A percentile compares a stretch with the other conserved stretches of the same genome.
Conservation (phyloP, 1,140 invertebrate species). For the Coelopa frigida region DNA sequence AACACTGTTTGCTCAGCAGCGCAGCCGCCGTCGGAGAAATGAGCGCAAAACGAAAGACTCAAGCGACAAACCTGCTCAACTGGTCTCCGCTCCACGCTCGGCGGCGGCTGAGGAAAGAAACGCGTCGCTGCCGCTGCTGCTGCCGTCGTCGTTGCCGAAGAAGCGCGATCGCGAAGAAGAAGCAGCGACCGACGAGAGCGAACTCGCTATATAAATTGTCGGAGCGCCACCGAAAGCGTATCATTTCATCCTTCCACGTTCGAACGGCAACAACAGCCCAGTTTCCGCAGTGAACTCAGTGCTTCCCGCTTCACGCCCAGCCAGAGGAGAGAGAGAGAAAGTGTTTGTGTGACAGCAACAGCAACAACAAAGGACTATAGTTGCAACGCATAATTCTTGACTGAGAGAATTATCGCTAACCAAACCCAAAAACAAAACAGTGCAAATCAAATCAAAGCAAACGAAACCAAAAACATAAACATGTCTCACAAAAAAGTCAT, state of each 20-base stretch:
- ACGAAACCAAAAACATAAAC: constrained; percentile 21
- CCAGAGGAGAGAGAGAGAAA: constrained; percentile 32
- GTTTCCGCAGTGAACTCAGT: constrained; percentile 27
- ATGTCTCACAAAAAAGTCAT: constrained; percentile 42
- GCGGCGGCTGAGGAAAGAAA: constrained; percentile 8
- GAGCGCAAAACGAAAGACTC: constrained; percentile 41
- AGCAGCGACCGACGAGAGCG: too few species aligned
- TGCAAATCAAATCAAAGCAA: constrained; percentile 26
- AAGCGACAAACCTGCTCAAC: constrained; percentile 42
- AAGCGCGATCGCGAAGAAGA: background rate
- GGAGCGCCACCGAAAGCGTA: constrained; percentile 43
- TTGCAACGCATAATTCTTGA: constrained; percentile 6
- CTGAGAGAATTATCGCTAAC: constrained; percentile 6
- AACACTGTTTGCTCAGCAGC: too few species aligned
- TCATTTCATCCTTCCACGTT: constrained; percentile 45
- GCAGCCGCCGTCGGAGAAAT: too few species aligned
- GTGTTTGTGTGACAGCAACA: constrained; percentile 23
- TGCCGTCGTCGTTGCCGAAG: constrained; percentile 9
- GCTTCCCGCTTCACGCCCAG: constrained; percentile 22
- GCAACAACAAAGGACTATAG: constrained; percentile 15
- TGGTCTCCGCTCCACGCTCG: constrained; percentile 18
- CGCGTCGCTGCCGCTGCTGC: constrained; percentile 1
- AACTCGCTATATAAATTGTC: constrained; percentile 43
- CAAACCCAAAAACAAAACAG: constrained; percentile 15
- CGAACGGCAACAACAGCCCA: constrained; percentile 41